These are phyloP conservation scores for Cinclus cinclus DNA, from an alignment of 2,113 vertebrate species.

Conservation along the genomic window DNA sequence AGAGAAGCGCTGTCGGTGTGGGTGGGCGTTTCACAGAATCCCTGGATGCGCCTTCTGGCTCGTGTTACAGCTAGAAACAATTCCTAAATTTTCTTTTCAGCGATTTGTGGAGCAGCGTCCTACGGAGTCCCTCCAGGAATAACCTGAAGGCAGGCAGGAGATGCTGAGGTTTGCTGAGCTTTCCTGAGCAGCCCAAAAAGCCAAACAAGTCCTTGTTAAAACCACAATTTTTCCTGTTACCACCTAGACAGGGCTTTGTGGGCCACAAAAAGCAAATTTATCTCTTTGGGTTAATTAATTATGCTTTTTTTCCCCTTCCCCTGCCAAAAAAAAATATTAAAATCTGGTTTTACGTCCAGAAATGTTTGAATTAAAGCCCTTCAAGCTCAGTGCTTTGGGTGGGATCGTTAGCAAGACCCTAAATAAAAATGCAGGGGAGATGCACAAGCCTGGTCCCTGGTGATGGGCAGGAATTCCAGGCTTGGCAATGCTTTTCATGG, in stretches of 20 bases:
- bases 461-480: not conserved
- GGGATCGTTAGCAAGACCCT: not conserved
- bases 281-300: not conserved
- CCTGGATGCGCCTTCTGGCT: not conserved
- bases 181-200: not conserved
- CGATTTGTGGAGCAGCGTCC: not conserved
- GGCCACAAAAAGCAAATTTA: not conserved
- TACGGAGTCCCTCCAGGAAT: too few relatives aligned
- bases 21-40: not conserved
- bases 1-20: rapidly evolving
- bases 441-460: too few relatives aligned
- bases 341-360: rapidly evolving
- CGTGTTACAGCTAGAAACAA: not conserved
- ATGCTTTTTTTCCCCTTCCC: not conserved
- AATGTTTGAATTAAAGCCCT: not conserved
- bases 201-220: not conserved
- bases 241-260: rapidly evolving
- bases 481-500: rapidly evolving
- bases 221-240: not conserved
- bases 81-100: not conserved
- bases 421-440: not conserved
- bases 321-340: too few relatives aligned
- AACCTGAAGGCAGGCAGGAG: rapidly evolving
- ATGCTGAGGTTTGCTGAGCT: not conserved
- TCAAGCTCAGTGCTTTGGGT: not conserved